Conservation (phyloP, 1,140 invertebrate genomes). For the Sitobion miscanthi region DNA sequence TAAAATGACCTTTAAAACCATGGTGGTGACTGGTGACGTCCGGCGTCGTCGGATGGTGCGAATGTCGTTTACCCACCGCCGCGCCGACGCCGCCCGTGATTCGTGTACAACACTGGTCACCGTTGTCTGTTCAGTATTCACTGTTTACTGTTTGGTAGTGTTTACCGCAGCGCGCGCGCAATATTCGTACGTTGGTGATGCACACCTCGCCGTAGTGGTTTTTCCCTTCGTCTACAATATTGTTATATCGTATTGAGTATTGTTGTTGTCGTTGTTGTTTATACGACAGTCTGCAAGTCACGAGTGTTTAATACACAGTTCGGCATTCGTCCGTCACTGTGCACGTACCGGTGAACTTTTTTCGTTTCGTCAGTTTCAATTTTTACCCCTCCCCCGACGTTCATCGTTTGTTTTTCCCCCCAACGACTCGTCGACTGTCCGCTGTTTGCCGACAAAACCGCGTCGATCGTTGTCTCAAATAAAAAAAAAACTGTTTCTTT, state of each 20-base stretch:
- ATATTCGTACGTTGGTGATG: not conserved
- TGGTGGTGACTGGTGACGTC: not conserved
- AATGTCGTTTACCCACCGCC: not conserved
- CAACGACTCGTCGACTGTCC: not conserved
- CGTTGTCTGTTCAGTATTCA: not conserved
- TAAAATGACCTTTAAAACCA: too few species aligned
- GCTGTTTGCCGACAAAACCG: not conserved
- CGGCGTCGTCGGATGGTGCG: not conserved
- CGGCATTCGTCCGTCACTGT: not conserved
- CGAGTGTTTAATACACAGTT: not conserved
- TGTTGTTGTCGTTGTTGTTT: not conserved
- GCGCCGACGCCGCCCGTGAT: not conserved
- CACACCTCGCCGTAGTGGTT: not conserved
- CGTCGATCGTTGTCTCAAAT: not conserved
- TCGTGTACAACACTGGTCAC: slow-evolving; percentile 2
- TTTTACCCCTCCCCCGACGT: not conserved
- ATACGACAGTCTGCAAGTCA: not conserved
- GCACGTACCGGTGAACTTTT: not conserved
- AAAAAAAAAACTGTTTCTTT: not conserved
- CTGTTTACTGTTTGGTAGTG: too few species aligned
- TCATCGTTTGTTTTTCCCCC: too few species aligned
- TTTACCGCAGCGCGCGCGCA: not conserved
- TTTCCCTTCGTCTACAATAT: not conserved
- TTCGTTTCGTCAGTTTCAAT: not conserved
- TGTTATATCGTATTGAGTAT: not conserved